Conservation (phyloP, 1,140 invertebrate genomes). For the Lordiphosa stackelbergi region DNA sequence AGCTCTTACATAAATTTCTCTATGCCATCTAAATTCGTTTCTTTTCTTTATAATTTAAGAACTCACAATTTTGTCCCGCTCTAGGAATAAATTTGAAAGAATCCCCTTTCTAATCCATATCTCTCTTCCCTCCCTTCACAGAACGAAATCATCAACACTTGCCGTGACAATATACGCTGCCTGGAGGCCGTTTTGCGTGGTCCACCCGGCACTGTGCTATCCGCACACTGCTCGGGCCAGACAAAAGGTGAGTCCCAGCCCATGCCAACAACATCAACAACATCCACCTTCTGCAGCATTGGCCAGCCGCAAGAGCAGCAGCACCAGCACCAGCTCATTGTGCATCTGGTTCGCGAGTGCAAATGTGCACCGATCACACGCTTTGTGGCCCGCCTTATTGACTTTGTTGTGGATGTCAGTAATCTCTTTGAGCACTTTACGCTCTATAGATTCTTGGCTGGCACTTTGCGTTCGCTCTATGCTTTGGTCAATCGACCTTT, state of each 20-base stretch:
- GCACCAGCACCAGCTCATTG: neutral
- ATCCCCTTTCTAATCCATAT: neutral
- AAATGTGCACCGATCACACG: slow-evolving; percentile 75
- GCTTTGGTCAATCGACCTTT: slow-evolving; percentile 58
- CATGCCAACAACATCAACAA: slow-evolving; percentile 28
- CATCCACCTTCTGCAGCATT: slow-evolving; percentile 9
- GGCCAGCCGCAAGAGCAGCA: slow-evolving; percentile 6
- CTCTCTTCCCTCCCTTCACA: slow-evolving; percentile 70
- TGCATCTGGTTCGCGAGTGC: slow-evolving; percentile 45
- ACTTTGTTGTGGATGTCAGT: slow-evolving; percentile 64
- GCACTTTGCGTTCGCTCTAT: slow-evolving; percentile 67
- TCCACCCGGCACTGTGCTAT: slow-evolving; percentile 69
- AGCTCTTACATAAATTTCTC: no score
- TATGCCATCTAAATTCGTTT: no score
- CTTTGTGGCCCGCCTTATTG: slow-evolving; percentile 70
- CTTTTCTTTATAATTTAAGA: no score
- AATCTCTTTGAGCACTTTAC: slow-evolving; percentile 70
- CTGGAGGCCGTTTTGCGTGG: slow-evolving; percentile 80
- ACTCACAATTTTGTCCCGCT: no score
- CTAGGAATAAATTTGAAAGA: no score
- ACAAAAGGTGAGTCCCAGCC: slow-evolving; percentile 76
- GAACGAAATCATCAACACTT: slow-evolving; percentile 86
- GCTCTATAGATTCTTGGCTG: slow-evolving; percentile 66
- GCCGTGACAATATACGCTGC: slow-evolving; percentile 85
- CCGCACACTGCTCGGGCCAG: slow-evolving; percentile 61